Evolutionary conservation across 2,888 invertebrate species (phyloP), one percentile per base, ranked within the genome.

Genomic region (Oligia fasciuncula): DNA sequence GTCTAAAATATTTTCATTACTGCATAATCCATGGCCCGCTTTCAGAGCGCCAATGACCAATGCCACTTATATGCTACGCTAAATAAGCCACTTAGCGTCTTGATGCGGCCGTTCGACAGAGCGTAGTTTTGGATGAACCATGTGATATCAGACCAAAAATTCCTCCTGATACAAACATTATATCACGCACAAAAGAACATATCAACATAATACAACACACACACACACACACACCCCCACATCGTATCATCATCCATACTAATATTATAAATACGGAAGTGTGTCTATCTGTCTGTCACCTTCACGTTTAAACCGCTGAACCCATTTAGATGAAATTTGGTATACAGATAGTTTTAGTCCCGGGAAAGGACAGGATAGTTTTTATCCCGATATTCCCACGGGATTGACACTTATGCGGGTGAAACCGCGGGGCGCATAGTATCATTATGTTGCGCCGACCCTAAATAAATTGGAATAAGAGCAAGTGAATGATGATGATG

Each of bases 1-100:
- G 17, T 43, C 19, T 63, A 60, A 71, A 66, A 63, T n/a, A 72
- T 72, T 63, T 57, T 60, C 69, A 69, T 65, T 29, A 67, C 23
- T 57, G 62, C 54, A 76, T 72, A 79, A 83, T 86, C 86, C 84
- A 74, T 86, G 84, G 71, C 86, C 86, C 49, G 35, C 62, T 78
- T 84, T 78, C 65, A 75, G 74, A 62, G 51, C 54, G 66, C 23
- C 54, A 73, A 49, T 73, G 65, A 19, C 68, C 84, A 84, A 75
- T 84, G 84, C 54, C 84, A 83, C 35, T 51, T 70, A 70, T 68
- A 68, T 70, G 13, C 14, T 51, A 54, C 29, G 74, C 84, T 84
- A 86, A 84, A 69, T 67, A 69, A 49, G 40, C 76, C 82, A 86
- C 60, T 86, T 84, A 86, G 67, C 86, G 13, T 60, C 13, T 80